Conservation (phyloP, 2,888 invertebrate genomes). For the Sycophila texana region DNA sequence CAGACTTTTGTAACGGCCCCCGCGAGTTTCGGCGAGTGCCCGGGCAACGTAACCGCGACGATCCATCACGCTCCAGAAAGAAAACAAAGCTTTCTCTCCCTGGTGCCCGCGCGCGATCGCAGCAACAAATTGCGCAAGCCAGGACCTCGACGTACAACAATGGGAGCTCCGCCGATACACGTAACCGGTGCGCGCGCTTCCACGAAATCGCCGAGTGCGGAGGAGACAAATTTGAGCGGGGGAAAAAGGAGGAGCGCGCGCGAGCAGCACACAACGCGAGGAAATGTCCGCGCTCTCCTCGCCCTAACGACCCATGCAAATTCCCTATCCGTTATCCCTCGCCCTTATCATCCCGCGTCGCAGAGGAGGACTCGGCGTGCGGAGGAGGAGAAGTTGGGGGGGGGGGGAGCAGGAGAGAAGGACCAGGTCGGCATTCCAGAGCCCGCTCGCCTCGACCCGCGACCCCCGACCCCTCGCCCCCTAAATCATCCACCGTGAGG, state of each 20-base stretch:
- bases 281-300: neutral
- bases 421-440: conserved; percentile 67
- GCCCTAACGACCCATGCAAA: conserved; percentile 33
- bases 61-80: conserved; percentile 26
- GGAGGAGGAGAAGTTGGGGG: neutral
- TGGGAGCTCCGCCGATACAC: neutral
- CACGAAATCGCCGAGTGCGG: no score
- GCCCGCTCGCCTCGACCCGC: conserved; percentile 73
- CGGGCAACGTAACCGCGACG: neutral
- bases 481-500: conserved; percentile 74
- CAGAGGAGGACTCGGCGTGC: conserved; percentile 3
- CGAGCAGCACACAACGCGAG: no score
- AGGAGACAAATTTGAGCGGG: no score
- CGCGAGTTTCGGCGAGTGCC: neutral
- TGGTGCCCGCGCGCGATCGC: neutral
- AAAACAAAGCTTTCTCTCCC: conserved; percentile 3
- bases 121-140: conserved; percentile 1
- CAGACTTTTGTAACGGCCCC: neutral
- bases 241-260: no score
- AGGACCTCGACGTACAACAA: neutral
- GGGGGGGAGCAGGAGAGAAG: conserved; percentile 9
- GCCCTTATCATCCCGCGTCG: conserved; percentile 71
- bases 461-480: conserved; percentile 74
- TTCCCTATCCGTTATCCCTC: conserved; percentile 72
- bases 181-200: neutral